These are phyloP conservation scores for Poeciliopsis infans DNA, from an alignment of 2,797 vertebrate species.

Conservation along the genomic window DNA sequence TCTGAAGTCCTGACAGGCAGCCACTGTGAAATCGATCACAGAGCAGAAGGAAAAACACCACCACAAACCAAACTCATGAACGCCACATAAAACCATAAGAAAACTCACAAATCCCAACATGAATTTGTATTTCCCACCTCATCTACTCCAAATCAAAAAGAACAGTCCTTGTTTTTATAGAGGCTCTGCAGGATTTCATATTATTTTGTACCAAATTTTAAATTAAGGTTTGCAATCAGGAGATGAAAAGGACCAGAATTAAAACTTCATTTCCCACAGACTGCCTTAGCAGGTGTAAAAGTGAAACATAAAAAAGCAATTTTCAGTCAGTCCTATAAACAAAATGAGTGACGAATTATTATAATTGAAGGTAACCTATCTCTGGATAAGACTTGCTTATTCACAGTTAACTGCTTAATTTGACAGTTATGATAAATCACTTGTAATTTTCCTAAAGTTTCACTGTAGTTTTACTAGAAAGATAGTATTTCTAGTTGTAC, in stretches of 20 bases:
- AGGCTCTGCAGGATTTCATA: neutral
- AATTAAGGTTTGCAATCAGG: neutral
- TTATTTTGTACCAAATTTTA: neutral
- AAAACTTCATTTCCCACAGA: neutral
- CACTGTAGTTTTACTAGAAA: too few species aligned
- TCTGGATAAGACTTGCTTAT: neutral
- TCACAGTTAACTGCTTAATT: neutral
- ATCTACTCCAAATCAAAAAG: too few species aligned
- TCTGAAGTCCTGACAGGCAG: neutral
- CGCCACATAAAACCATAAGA: neutral
- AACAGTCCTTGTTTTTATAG: neutral
- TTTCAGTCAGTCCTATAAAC: neutral
- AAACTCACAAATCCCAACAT: neutral
- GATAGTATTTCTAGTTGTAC: too few species aligned
- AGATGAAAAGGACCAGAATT: neutral
- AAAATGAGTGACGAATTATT: neutral
- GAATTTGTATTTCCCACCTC: neutral
- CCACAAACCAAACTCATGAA: constrained; percentile 8
- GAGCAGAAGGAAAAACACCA: neutral
- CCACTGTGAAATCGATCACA: constrained; percentile 17
- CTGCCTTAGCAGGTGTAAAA: neutral
- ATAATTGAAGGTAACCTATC: neutral
- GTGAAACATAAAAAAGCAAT: neutral
- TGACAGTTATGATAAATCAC: neutral
- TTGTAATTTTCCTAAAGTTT: neutral